Base-by-base conservation (phyloP, 2,113 vertebrate species). In the Nettapus auritus region DNA sequence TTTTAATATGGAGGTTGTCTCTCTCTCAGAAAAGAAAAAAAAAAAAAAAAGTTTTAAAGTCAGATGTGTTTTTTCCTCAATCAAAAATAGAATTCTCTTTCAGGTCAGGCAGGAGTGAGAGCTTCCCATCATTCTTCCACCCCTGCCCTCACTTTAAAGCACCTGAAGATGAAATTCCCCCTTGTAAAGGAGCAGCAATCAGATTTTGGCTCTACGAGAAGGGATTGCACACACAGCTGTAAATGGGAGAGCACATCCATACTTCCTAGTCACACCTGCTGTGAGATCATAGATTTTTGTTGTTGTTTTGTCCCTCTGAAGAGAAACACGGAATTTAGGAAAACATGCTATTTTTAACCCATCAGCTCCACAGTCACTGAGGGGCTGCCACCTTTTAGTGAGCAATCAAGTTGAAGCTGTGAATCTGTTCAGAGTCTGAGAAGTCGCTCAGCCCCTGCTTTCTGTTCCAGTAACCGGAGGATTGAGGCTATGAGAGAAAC, bases 351-450 rank as follows among this genome's bases (percentile, higher is more conserved):
- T 52, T 26, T 76, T 66, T 78, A 79, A 77, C 59, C 90, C 82
- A 53, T 31, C 93, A 88, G 88, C 89, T 82, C 52, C 13, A 11
- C 67, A 81, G 77, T 55, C 89, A n/a, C 77, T 33, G 84, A 75
- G 94, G 91, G 94, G 84, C 89, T 95, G 46, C 73, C 52, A 19
- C 33, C 77, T 85, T 86, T 85, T 5, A 20, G 75, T 69, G 88
- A 88, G 48, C 78, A 59, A 44, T 40, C 55, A 81, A 66, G 77
- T 19, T n/a, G 4, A 13, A 89, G 78, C 87, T 92, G 77, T 1
- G 3, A 84, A 70, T 81, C 85, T 68, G 70, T 68, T 56, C 57
- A 56, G 59, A 63, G 66, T 12, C 64, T 5, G 2, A 64, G 86
- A 79, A 92, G 16, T 60, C 0, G 0, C 89, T 84, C 36, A 36